Evolutionary conservation across 2,113 vertebrate genomes (phyloP).

Genomic region (Ciconia boyciana): DNA sequence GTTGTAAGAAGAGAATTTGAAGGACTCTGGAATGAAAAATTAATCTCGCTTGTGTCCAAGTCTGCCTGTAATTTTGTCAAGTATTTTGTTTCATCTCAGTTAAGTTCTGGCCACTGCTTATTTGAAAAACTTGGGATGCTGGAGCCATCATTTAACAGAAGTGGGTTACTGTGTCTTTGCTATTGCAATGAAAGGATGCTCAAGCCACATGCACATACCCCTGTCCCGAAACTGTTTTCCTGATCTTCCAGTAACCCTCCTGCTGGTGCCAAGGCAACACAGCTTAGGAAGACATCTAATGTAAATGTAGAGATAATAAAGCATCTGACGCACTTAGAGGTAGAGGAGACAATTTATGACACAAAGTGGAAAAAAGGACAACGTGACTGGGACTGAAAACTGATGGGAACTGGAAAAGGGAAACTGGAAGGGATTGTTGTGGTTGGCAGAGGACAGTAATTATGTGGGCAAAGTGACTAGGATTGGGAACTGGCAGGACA

Average conservation of each 20-base stretch:
- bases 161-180: background rate
- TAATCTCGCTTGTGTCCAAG: background rate
- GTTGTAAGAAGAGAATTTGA: background rate
- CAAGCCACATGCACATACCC: background rate
- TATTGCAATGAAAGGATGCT: background rate
- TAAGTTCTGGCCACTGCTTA: background rate
- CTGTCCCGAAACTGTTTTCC: background rate
- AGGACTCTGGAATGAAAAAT: background rate
- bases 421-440: background rate
- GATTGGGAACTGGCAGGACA: background rate
- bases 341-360: background rate
- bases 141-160: background rate
- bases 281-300: background rate
- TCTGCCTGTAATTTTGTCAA: background rate
- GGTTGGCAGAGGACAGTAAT: background rate
- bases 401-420: background rate
- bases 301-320: background rate
- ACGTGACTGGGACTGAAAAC: background rate
- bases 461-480: background rate
- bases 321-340: fast-evolving
- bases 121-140: background rate
- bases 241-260: background rate
- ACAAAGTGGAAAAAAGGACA: background rate
- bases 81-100: background rate
- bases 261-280: background rate